Conservation (phyloP, 2,797 vertebrate genomes). For the Hemibagrus guttatus region DNA sequence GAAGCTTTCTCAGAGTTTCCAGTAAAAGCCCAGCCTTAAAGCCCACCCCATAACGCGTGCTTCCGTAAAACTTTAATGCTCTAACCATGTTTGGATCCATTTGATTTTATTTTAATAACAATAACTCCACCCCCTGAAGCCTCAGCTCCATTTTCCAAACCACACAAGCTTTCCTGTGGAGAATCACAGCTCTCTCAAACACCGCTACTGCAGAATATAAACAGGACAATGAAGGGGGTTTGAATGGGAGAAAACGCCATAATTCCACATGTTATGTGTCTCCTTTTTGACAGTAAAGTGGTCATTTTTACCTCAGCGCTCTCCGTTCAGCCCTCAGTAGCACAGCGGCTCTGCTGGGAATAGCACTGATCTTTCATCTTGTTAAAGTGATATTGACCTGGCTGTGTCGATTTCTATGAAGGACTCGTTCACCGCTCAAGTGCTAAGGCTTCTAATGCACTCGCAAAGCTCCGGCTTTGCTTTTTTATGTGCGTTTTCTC, state of each 20-base stretch:
- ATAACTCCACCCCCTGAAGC: background rate
- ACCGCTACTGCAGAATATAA: background rate
- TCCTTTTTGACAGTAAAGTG: conserved; percentile 18
- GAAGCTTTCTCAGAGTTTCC: background rate
- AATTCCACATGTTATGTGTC: background rate
- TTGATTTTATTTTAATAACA: background rate
- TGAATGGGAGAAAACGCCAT: background rate
- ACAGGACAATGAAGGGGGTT: conserved; percentile 2
- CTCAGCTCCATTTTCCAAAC: background rate
- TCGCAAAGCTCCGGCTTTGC: background rate
- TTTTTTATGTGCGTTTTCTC: conserved; percentile 11
- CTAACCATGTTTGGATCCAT: background rate
- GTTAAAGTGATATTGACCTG: conserved; percentile 46
- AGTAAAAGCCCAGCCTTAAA: conserved; percentile 12
- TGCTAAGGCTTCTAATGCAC: conserved; percentile 13
- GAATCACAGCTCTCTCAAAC: background rate
- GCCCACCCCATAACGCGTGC: background rate
- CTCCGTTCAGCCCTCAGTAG: background rate
- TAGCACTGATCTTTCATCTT: conserved; percentile 26
- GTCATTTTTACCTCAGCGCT: background rate
- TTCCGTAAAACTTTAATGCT: conserved; percentile 6
- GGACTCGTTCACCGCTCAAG: conserved; percentile 34
- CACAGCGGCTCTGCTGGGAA: conserved; percentile 24
- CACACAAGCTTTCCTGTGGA: background rate
- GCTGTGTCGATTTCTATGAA: conserved; percentile 39